Percentiles rank a stretch among this genome's conserved stretches.
These are phyloP conservation scores for Ips typographus DNA, from an alignment of 1,140 invertebrate species.

Conservation along the genomic window DNA sequence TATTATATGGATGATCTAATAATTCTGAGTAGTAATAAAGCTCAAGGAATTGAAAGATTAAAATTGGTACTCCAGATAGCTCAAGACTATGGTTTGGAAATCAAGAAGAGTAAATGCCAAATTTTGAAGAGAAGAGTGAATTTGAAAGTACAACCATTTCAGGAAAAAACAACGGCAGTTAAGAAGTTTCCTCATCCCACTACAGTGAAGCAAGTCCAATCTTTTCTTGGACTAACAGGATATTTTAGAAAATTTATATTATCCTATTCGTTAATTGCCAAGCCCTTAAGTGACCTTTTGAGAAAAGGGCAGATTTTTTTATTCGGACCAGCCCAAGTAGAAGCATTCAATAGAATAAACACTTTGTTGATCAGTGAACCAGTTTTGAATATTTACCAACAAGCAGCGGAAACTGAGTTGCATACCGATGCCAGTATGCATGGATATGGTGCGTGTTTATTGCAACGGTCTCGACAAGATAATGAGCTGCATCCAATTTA, in stretches of 20 bases:
- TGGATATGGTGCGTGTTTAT: conserved; percentile 45
- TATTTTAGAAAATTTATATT: conserved; percentile 48
- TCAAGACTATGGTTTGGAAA: conserved; percentile 45
- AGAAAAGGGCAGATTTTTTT: conserved; percentile 16
- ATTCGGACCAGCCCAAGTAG: background rate
- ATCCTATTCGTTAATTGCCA: conserved; percentile 33
- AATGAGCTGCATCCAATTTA: conserved; percentile 53
- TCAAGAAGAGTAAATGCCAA: conserved; percentile 48
- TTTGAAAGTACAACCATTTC: conserved; percentile 38
- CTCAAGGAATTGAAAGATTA: conserved; percentile 31
- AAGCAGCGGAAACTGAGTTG: conserved; percentile 38
- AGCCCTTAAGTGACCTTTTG: conserved; percentile 39
- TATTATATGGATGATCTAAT: conserved; percentile 38
- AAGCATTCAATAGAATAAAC: conserved; percentile 38
- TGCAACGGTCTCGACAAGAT: conserved; percentile 44
- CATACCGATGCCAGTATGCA: conserved; percentile 41
- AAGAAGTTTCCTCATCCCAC: conserved; percentile 43
- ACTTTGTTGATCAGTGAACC: conserved; percentile 42
- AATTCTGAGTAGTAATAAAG: conserved; percentile 33
- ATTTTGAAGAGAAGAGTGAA: conserved; percentile 30
- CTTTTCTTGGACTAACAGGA: conserved; percentile 44
- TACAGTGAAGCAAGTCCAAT: conserved; percentile 43
- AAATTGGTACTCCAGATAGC: conserved; percentile 30
- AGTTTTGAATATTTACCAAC: conserved; percentile 48
- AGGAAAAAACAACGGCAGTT: conserved; percentile 37